phyloP scores from a whole-genome alignment of 2,113 vertebrate species.

The Pelobates fuscus region DNA sequence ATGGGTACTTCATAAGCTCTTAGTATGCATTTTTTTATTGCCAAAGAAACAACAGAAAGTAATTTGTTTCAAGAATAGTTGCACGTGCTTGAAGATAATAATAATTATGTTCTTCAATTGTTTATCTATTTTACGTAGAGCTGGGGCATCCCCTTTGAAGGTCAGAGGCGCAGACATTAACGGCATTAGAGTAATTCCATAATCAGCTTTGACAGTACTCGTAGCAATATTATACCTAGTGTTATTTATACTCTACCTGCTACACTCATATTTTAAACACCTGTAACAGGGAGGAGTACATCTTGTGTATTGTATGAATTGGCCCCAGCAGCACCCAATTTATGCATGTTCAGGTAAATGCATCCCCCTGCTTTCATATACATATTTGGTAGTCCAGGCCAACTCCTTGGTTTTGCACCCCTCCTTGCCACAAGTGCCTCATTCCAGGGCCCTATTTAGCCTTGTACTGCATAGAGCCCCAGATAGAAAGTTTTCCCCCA shows the following conservation, averaged over 20 bases:
- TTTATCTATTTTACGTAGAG: constrained; percentile 4
- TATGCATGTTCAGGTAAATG: too few species aligned
- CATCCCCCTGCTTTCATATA: too few species aligned
- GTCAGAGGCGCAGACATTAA: constrained; percentile 14
- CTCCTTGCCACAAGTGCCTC: too few species aligned
- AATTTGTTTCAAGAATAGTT: constrained; percentile 1
- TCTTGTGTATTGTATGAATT: too few species aligned
- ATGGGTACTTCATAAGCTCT: neutral
- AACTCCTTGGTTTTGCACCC: too few species aligned
- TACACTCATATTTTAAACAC: too few species aligned
- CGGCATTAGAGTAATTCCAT: constrained; percentile 19
- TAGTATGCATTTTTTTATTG: neutral
- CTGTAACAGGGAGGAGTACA: too few species aligned
- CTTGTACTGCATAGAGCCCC: too few species aligned
- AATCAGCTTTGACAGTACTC: constrained; percentile 32
- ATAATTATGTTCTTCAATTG: neutral
- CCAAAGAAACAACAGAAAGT: neutral
- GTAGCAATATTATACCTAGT: neutral
- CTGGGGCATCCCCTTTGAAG: constrained; percentile 18
- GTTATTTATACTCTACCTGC: constrained; percentile 22
- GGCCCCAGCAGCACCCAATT: too few species aligned
- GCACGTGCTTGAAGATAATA: neutral
- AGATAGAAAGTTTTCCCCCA: too few species aligned
- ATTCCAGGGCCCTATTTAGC: too few species aligned
- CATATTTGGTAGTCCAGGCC: too few species aligned